Percentiles rank a stretch among this genome's conserved stretches.
phyloP scores from a whole-genome alignment of 2,797 vertebrate species.

The Cryptoblepharus egeriae region DNA sequence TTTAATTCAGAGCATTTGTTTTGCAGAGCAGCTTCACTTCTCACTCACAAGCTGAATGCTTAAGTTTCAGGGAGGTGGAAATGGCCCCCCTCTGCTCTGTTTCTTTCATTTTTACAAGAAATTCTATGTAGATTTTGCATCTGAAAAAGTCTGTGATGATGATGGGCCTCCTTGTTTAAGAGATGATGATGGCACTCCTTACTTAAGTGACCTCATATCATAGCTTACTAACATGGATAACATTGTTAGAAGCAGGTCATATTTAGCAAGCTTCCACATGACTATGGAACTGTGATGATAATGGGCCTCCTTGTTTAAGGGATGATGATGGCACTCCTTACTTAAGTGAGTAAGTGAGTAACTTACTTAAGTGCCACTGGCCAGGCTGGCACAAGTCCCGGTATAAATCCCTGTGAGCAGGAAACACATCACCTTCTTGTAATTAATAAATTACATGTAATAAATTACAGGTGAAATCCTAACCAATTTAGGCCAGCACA shows the following conservation, averaged over 20 bases:
- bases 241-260: too few relatives aligned
- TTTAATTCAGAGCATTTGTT: slow-evolving; percentile 64
- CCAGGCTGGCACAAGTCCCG: too few relatives aligned
- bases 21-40: slow-evolving; percentile 60
- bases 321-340: background rate
- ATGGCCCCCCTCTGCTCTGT: background rate
- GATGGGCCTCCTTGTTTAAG: background rate
- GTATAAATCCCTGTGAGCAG: too few relatives aligned
- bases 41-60: slow-evolving; percentile 32
- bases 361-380: too few relatives aligned
- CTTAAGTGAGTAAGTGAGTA: too few relatives aligned
- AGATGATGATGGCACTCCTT: rapidly evolving
- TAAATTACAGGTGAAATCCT: too few relatives aligned
- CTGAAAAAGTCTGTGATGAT: background rate
- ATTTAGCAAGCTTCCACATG: background rate
- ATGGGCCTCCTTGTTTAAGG: too few relatives aligned
- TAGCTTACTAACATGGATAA: too few relatives aligned
- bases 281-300: slow-evolving; percentile 23
- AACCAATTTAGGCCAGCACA: too few relatives aligned
- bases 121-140: slow-evolving; percentile 5
- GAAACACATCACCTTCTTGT: too few relatives aligned
- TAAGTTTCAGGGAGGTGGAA: slow-evolving; percentile 36
- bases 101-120: slow-evolving; percentile 22
- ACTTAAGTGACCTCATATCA: background rate
- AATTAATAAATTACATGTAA: too few relatives aligned